phyloP scores from a whole-genome alignment of 2,888 invertebrate genomes.

The Epiperipatus broadwayi region DNA sequence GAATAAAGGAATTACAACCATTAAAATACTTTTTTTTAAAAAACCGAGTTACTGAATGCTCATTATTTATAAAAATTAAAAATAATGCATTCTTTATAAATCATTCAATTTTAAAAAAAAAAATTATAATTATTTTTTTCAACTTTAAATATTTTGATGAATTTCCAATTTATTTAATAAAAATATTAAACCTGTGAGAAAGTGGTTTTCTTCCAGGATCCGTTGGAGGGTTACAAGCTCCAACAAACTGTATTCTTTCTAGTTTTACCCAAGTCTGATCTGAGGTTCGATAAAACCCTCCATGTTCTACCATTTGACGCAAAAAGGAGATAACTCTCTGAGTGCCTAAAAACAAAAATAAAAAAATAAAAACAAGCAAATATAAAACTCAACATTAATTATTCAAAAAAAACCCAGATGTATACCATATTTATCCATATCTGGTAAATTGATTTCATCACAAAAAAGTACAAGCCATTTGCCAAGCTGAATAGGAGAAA shows the following conservation, averaged over 20 bases:
- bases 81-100: neutral
- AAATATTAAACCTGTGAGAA: slow-evolving; percentile 47
- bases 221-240: slow-evolving; percentile 98
- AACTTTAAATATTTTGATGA: too few species aligned
- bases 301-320: slow-evolving; percentile 89
- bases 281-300: slow-evolving; percentile 46
- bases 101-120: too few species aligned
- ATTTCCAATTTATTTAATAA: neutral
- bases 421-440: slow-evolving; percentile 95
- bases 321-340: slow-evolving; percentile 98
- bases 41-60: neutral
- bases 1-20: too few species aligned
- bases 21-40: neutral
- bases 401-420: slow-evolving; percentile 13
- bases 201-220: slow-evolving; percentile 95
- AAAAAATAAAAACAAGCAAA: neutral
- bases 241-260: slow-evolving; percentile 97
- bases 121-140: too few species aligned
- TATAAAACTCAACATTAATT: neutral
- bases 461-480: slow-evolving; percentile 98
- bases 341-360: slow-evolving; percentile 27
- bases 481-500: slow-evolving; percentile 79
- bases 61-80: neutral
- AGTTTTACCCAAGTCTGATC: slow-evolving; percentile 93
- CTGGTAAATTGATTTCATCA: slow-evolving; percentile 98